Conservation (phyloP, 2,888 invertebrate species). For the Crepidodera aurea region DNA sequence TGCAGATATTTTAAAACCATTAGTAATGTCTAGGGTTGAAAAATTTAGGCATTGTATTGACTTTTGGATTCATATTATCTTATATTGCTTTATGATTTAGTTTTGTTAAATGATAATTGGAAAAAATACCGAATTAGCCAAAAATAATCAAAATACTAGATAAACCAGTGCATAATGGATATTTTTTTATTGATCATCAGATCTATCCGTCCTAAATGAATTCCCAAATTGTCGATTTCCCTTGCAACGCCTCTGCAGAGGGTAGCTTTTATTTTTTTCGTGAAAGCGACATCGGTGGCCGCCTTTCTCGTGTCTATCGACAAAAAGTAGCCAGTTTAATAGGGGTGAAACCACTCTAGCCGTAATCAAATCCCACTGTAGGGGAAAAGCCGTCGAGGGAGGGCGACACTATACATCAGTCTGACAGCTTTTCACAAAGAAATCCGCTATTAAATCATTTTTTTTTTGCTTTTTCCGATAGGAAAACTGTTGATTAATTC, state of each 20-base stretch:
- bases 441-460: slow-evolving; percentile 47
- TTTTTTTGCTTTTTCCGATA: slow-evolving; percentile 18
- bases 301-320: slow-evolving; percentile 68
- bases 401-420: slow-evolving; percentile 53
- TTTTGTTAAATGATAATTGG: too few species aligned
- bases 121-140: too few species aligned
- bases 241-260: slow-evolving; percentile 21
- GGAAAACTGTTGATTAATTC: slow-evolving; percentile 30
- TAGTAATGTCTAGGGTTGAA: too few species aligned
- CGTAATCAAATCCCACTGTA: slow-evolving; percentile 61
- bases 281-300: slow-evolving; percentile 62
- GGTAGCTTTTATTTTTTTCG: slow-evolving; percentile 56
- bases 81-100: too few species aligned
- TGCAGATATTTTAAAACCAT: too few species aligned
- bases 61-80: too few species aligned
- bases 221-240: slow-evolving; percentile 21
- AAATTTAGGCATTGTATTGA: too few species aligned
- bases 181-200: too few species aligned
- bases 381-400: slow-evolving; percentile 45
- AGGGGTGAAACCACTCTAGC: slow-evolving; percentile 64
- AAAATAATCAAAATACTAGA: too few species aligned
- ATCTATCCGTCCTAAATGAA: too few species aligned
- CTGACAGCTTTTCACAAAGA: slow-evolving; percentile 57
- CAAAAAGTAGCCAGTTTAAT: slow-evolving; percentile 62
- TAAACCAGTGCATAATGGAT: too few species aligned